A percentile compares a stretch with the other conserved stretches of the same genome.
These are phyloP conservation scores for Paralichthys olivaceus DNA, from an alignment of 2,113 vertebrate species.

Conservation along the genomic window DNA sequence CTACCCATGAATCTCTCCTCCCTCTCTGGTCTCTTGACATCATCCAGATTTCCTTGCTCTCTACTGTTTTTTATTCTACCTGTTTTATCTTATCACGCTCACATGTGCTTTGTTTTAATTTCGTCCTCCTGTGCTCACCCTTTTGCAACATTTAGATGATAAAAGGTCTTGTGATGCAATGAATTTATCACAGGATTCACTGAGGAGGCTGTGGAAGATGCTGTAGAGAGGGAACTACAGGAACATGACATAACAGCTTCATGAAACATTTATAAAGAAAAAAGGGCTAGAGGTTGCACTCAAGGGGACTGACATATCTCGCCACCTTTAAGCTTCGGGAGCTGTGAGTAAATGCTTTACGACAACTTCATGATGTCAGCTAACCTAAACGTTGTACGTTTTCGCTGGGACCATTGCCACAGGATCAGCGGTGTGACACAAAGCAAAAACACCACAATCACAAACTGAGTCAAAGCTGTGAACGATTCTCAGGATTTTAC, in stretches of 20 bases:
- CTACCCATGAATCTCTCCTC: constrained; percentile 16
- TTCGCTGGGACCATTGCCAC: neutral
- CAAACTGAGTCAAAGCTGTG: neutral
- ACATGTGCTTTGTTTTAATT: neutral
- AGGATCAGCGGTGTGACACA: neutral
- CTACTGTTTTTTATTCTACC: constrained; percentile 11
- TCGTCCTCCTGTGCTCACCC: neutral
- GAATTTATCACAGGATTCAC: constrained; percentile 57
- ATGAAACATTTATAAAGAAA: constrained; percentile 68
- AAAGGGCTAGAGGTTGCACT: constrained; percentile 56
- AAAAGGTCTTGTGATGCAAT: constrained; percentile 27
- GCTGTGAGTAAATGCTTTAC: constrained; percentile 46
- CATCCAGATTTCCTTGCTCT: constrained; percentile 45
- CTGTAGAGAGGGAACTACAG: constrained; percentile 42
- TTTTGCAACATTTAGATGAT: constrained; percentile 35
- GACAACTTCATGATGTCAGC: constrained; percentile 58
- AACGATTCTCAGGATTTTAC: neutral
- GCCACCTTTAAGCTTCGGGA: constrained; percentile 27
- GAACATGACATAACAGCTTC: constrained; percentile 70
- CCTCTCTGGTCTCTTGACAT: constrained; percentile 40
- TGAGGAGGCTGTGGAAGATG: constrained; percentile 42
- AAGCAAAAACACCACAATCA: neutral
- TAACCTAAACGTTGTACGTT: constrained; percentile 46
- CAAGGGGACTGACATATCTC: constrained; percentile 55
- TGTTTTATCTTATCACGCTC: constrained; percentile 4